phyloP scores from a whole-genome alignment of 2,113 vertebrate species.

The Cephalopterus ornatus region DNA sequence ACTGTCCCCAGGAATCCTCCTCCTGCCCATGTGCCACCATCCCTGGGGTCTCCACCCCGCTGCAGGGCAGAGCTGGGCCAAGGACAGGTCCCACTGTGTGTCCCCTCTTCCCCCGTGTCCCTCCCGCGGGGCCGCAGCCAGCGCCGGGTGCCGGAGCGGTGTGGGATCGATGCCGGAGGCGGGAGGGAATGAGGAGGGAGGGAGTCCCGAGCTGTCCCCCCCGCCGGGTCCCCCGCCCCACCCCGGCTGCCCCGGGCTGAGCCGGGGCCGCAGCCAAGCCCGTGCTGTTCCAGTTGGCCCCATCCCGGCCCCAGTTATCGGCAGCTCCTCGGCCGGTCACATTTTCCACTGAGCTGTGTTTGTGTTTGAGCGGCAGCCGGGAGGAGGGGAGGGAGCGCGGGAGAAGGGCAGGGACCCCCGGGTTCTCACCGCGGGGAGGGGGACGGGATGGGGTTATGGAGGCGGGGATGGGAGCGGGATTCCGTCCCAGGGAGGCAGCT shows the following conservation, averaged over 20 bases:
- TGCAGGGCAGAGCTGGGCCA: background rate
- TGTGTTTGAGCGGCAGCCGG: background rate
- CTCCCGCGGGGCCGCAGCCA: fast-evolving
- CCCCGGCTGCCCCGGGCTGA: background rate
- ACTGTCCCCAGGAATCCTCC: background rate
- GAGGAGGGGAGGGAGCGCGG: background rate
- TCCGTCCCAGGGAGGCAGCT: fast-evolving
- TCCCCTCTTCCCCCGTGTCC: fast-evolving
- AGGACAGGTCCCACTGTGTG: background rate
- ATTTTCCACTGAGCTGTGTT: constrained; percentile 31
- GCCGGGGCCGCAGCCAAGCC: background rate
- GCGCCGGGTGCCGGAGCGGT: background rate
- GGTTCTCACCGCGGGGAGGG: background rate
- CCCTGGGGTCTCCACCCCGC: background rate
- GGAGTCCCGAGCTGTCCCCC: background rate
- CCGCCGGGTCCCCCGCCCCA: background rate
- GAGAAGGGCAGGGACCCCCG: background rate
- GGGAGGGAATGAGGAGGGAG: background rate
- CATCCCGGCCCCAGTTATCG: background rate
- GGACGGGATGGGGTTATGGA: background rate
- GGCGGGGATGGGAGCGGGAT: background rate
- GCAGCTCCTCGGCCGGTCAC: background rate
- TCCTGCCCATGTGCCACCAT: background rate
- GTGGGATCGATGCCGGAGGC: background rate
- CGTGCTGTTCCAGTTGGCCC: constrained; percentile 30